Conservation (phyloP, 1,140 invertebrate genomes). For the Cyphomyrmex costatus region DNA sequence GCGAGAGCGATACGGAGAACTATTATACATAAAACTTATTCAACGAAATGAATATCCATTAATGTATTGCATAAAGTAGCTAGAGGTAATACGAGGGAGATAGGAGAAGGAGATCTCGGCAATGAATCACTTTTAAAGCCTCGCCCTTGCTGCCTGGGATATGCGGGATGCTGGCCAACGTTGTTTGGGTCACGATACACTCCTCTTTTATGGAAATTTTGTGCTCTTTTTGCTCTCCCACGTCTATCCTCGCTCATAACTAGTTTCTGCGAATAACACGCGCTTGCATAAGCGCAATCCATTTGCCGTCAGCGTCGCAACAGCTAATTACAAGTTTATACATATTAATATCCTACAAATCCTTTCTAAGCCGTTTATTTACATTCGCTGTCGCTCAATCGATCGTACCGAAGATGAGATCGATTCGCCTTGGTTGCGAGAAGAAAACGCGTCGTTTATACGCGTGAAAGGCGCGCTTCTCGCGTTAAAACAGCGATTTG, state of each 20-base stretch:
- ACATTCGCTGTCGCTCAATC: neutral
- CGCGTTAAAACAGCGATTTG: slow-evolving; percentile 38
- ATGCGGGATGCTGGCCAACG: slow-evolving; percentile 65
- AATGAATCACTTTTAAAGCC: slow-evolving; percentile 85
- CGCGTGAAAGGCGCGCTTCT: neutral
- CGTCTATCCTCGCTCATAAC: slow-evolving; percentile 46
- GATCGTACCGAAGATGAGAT: neutral
- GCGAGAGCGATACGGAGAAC: slow-evolving; percentile 35
- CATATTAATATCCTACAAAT: slow-evolving; percentile 46
- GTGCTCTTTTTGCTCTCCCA: slow-evolving; percentile 37
- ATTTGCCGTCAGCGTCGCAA: neutral
- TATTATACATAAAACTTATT: slow-evolving; percentile 35
- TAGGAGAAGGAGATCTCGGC: slow-evolving; percentile 66
- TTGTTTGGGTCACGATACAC: slow-evolving; percentile 80
- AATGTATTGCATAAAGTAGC: slow-evolving; percentile 43
- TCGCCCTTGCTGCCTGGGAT: slow-evolving; percentile 73
- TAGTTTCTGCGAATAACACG: slow-evolving; percentile 40
- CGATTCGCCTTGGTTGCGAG: neutral
- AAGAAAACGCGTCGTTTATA: neutral
- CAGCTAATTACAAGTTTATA: slow-evolving; percentile 59
- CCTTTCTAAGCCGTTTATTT: slow-evolving; percentile 16
- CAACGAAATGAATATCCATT: slow-evolving; percentile 52
- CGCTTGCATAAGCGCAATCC: slow-evolving; percentile 24
- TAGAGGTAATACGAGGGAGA: slow-evolving; percentile 16
- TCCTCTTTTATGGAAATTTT: slow-evolving; percentile 69